Percentiles rank a stretch among this genome's conserved stretches.
Conservation (phyloP, 2,113 vertebrate genomes). For the Pteronura brasiliensis region DNA sequence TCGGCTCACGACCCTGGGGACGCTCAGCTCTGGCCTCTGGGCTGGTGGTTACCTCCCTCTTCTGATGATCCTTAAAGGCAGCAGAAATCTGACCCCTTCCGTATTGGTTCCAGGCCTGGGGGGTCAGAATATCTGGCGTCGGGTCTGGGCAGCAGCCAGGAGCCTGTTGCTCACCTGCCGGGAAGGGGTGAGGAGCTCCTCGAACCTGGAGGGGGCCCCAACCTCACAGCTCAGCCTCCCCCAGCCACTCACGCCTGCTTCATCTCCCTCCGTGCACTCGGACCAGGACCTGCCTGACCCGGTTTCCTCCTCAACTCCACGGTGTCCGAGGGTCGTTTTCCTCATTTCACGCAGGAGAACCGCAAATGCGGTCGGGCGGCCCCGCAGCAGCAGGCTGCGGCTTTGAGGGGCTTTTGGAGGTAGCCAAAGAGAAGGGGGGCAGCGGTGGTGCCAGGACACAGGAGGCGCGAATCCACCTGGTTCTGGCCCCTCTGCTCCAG, state of each 20-base stretch:
- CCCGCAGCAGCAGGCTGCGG: rapidly evolving
- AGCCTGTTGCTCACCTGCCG: background rate
- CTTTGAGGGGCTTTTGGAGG: background rate
- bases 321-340: rapidly evolving
- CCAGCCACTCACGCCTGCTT: rapidly evolving
- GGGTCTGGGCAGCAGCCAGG: background rate
- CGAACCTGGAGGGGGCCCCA: background rate
- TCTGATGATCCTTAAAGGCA: background rate
- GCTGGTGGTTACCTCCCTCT: background rate
- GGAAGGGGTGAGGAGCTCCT: background rate
- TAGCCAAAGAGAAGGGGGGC: background rate
- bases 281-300: no score
- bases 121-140: background rate
- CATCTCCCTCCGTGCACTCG: rapidly evolving
- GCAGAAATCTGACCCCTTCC: background rate
- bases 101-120: background rate
- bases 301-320: background rate
- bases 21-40: background rate
- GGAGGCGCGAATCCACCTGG: background rate
- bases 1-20: rapidly evolving
- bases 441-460: background rate
- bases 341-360: no score
- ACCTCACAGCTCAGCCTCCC: background rate
- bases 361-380: rapidly evolving
- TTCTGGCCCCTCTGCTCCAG: background rate